A percentile compares a stretch with the other conserved stretches of the same genome.
phyloP scores from a whole-genome alignment of 23 tunicate species.

The Styela plicata region DNA sequence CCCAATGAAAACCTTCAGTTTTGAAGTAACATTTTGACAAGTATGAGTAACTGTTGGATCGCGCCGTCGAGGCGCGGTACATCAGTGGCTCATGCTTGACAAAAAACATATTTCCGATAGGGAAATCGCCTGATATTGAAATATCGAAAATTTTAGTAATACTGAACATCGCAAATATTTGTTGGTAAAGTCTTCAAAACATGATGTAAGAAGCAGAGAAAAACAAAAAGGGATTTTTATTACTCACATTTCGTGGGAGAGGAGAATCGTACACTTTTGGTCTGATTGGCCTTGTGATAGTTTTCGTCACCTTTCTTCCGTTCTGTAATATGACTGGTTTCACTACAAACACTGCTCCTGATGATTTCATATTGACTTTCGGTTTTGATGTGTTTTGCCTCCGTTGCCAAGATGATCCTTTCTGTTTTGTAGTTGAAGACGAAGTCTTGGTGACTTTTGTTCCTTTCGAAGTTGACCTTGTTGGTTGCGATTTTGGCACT shows the following conservation, averaged over 20 bases:
- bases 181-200: too few relatives aligned
- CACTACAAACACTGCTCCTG: background rate
- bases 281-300: background rate
- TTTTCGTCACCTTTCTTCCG: background rate
- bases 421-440: background rate
- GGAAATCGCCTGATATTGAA: too few relatives aligned
- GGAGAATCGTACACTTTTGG: background rate
- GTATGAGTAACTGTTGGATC: too few relatives aligned
- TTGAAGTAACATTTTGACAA: too few relatives aligned
- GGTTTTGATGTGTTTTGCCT: background rate
- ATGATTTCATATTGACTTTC: background rate
- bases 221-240: too few relatives aligned
- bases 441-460: background rate
- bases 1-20: too few relatives aligned
- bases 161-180: too few relatives aligned
- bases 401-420: background rate
- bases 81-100: too few relatives aligned
- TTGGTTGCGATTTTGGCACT: background rate
- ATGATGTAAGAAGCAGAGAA: too few relatives aligned
- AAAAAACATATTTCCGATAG: too few relatives aligned
- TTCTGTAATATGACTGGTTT: background rate
- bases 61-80: too few relatives aligned
- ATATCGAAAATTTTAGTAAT: too few relatives aligned
- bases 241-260: background rate
- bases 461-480: background rate